phyloP scores from a whole-genome alignment of 2,797 vertebrate genomes.

The Phoxinus dragarum region DNA sequence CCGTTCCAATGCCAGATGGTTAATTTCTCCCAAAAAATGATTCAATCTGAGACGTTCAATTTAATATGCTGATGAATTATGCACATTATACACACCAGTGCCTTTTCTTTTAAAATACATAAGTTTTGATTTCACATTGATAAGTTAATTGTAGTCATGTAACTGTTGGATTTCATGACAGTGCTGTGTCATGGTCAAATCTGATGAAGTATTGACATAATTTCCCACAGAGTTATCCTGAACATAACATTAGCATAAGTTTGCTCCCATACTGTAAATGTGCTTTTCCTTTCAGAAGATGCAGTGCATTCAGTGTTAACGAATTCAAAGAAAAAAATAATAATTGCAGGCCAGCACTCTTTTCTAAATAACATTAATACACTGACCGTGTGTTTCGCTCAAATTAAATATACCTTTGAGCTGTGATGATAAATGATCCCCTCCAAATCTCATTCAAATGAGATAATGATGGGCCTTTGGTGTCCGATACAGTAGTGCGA shows the following conservation, averaged over 20 bases:
- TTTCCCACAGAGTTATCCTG: not conserved
- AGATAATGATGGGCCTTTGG: not conserved
- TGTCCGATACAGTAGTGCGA: not conserved
- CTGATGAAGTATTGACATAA: not conserved
- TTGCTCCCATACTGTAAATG: not conserved
- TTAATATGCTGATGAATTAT: not conserved
- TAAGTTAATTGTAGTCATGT: not conserved
- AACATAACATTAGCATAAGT: not conserved
- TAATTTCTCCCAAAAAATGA: not conserved
- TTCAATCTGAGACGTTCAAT: not conserved
- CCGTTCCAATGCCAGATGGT: not conserved
- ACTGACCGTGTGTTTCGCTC: not conserved
- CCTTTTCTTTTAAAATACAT: not conserved
- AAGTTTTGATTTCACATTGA: not conserved
- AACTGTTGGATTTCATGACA: not conserved
- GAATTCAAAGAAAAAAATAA: not conserved
- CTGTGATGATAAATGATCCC: not conserved
- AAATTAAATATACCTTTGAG: not conserved
- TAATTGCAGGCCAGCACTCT: not conserved
- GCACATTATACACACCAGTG: not conserved
- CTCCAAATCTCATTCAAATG: not conserved
- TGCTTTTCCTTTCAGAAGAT: not conserved
- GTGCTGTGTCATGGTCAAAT: not conserved
- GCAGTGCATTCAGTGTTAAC: not conserved
- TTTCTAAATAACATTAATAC: not conserved